Conservation (phyloP, 1,140 invertebrate species). For the Drosophila chauvacae region DNA sequence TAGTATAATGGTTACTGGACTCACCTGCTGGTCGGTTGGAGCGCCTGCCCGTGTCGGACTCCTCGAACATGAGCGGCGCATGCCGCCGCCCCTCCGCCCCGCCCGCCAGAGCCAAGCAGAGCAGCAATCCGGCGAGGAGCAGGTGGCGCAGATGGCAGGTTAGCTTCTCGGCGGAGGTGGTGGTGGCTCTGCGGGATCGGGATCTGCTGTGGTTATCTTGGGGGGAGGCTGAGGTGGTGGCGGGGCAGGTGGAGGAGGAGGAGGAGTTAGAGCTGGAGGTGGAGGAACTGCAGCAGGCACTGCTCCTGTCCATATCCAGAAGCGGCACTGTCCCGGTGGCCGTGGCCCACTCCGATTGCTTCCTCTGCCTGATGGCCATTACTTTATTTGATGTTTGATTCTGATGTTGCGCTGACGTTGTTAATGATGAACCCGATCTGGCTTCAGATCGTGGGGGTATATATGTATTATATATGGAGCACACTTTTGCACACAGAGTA, state of each 20-base stretch:
- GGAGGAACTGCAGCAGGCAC: background rate
- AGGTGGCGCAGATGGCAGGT: slow-evolving; percentile 58
- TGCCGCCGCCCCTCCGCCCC: slow-evolving; percentile 71
- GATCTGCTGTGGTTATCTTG: slow-evolving; percentile 17
- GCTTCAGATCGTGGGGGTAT: slow-evolving; percentile 4
- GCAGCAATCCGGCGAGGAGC: slow-evolving; percentile 66
- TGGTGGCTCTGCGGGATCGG: slow-evolving; percentile 10
- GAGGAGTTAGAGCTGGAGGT: background rate
- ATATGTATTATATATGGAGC: slow-evolving; percentile 25
- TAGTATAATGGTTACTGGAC: slow-evolving; percentile 34
- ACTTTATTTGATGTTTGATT: slow-evolving; percentile 7
- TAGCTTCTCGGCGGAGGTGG: background rate
- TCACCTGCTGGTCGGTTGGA: slow-evolving; percentile 83
- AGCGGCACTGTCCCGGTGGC: slow-evolving; percentile 64
- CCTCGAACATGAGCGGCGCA: slow-evolving; percentile 78
- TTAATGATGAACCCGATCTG: slow-evolving; percentile 4
- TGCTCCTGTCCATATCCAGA: slow-evolving; percentile 33
- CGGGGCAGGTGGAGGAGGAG: background rate
- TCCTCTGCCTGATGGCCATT: slow-evolving; percentile 60
- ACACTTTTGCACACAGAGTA: slow-evolving; percentile 29
- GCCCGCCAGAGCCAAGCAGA: slow-evolving; percentile 45
- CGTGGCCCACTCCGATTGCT: slow-evolving; percentile 54
- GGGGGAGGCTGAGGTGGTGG: background rate
- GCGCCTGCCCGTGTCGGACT: slow-evolving; percentile 73
- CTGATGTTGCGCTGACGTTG: background rate